Evolutionary conservation across 30 jellyfish, hydroid and myxozoan species (phyloP).

Genomic region (Kudoa iwatai): DNA sequence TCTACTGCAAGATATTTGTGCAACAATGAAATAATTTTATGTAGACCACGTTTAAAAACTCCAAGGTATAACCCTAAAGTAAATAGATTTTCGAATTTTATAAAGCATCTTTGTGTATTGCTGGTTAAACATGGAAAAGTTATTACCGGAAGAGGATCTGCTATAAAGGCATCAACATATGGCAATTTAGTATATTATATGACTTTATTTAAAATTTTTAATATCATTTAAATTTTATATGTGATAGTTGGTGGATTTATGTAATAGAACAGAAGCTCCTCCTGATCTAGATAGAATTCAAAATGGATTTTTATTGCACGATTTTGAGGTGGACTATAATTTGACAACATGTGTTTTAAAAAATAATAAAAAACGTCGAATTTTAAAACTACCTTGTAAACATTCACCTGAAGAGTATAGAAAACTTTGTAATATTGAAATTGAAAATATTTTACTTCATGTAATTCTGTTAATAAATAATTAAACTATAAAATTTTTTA

Average conservation of each 20-base stretch:
- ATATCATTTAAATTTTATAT: neutral
- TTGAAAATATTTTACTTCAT: conserved; percentile 15
- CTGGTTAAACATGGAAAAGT: conserved; percentile 36
- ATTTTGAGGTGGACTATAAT: conserved; percentile 19
- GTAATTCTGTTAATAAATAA: conserved; percentile 2
- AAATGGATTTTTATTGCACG: conserved; percentile 35
- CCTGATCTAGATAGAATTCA: conserved; percentile 44
- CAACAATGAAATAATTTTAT: no score
- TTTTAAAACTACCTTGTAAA: conserved; percentile 15
- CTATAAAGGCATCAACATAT: conserved; percentile 14
- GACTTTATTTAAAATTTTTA: neutral
- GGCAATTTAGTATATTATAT: conserved; percentile 28
- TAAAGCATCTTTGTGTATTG: conserved; percentile 34
- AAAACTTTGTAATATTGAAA: conserved; percentile 10
- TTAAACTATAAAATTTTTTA: neutral
- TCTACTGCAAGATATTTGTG: no score
- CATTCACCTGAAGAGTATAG: conserved; percentile 18
- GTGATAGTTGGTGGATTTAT: conserved; percentile 17
- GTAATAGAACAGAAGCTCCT: conserved; percentile 56
- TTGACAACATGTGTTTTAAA: conserved; percentile 7
- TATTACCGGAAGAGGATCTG: conserved; percentile 16
- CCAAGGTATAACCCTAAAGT: no score
- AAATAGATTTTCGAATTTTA: conserved; percentile 23
- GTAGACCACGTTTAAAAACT: no score
- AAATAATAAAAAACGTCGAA: conserved; percentile 17